Conservation (phyloP, 2,888 invertebrate genomes). For the Saturnia japonica region DNA sequence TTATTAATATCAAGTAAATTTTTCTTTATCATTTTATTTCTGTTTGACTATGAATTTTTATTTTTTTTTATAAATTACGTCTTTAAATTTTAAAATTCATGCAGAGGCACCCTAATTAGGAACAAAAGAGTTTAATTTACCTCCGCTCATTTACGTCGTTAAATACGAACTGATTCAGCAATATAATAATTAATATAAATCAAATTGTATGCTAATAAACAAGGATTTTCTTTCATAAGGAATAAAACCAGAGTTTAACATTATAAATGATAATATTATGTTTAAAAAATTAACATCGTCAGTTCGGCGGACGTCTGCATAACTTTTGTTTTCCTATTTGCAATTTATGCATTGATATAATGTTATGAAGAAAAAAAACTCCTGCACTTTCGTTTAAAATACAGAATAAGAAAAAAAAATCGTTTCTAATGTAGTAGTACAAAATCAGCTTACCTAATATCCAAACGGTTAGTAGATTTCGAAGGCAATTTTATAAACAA, state of each 20-base stretch:
- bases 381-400: constrained; percentile 1
- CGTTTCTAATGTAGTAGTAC: constrained; percentile 43
- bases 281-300: background rate
- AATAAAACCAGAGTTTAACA: too few relatives aligned
- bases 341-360: background rate
- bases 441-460: constrained; percentile 73
- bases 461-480: constrained; percentile 56
- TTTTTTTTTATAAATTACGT: background rate
- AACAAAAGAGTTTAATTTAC: background rate
- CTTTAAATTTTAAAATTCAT: background rate
- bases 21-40: too few relatives aligned
- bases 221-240: too few relatives aligned
- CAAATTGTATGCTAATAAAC: too few relatives aligned
- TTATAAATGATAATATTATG: too few relatives aligned
- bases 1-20: background rate
- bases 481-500: constrained; percentile 47
- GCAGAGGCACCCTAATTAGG: background rate
- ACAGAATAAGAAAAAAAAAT: background rate
- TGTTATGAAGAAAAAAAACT: background rate
- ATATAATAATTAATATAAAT: background rate
- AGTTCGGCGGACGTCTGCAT: background rate
- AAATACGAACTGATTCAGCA: background rate
- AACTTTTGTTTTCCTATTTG: background rate
- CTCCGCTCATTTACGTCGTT: background rate
- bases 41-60: too few relatives aligned